Base-by-base conservation (phyloP, 2,113 vertebrate genomes). In the Ameiurus melas region DNA sequence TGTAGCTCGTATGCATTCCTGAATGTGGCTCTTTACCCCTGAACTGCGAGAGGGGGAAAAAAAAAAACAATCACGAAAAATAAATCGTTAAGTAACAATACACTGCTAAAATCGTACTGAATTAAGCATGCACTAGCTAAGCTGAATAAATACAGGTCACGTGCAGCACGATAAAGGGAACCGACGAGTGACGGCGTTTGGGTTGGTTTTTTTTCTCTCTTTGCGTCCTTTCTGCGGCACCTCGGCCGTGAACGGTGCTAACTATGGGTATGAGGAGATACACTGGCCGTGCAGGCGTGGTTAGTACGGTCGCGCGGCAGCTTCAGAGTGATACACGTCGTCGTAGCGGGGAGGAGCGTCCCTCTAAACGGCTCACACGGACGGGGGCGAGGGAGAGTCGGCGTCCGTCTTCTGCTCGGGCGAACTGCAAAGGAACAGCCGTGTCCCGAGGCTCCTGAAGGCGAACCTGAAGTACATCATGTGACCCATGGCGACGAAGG, bases 401-500 rank as follows among this genome's bases (percentile, higher is more conserved):
- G 85, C 57, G 82, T 94, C 94, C 13, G 88, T 88, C 89, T 96
- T 95, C 90, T 94, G 94, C 92, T 96, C 95, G 33, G 94, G 93
- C 17, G 95, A 95, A 94, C 94, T 94, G 92, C 97, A 99, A 85
- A 95, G 92, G 94, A 99, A 97, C 22, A 99, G 94, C 20, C 96
- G 96, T 80, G 85, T 95, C 83, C 97, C 95, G 86, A 99, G 93
- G 92, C 87, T 97, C 93, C 96, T 97, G 86, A 97, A 97, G 86
- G 98, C 97, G 94, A 96, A 99, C 87, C 95, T 94, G 93, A 99
- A 98, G 96, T 99, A 99, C 98, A 99, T 99, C 39, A 96, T 87
- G 91, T 99, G 98, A 43, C 98, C 98, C 96, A 98, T 97, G 68
- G 97, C 97, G 90, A 99, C 98, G 70, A 99, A 99, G 90, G 97